Percentiles rank a stretch among this genome's conserved stretches.
Conservation (phyloP, 2,113 vertebrate genomes). For the Epinephelus cyanopodus region DNA sequence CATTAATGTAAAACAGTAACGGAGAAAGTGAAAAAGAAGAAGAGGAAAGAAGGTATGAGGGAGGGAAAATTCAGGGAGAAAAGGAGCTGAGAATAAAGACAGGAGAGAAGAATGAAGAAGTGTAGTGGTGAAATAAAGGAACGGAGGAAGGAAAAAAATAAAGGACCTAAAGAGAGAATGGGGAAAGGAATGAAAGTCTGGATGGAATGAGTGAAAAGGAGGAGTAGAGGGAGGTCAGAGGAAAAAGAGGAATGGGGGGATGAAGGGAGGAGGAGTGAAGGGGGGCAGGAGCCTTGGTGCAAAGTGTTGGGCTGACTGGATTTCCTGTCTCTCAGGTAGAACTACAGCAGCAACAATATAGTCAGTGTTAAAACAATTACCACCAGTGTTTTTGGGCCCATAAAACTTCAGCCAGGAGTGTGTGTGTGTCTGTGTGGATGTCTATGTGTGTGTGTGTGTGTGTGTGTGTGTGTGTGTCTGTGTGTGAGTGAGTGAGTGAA, state of each 20-base stretch:
- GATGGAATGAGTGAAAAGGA: background rate
- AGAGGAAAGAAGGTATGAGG: no score
- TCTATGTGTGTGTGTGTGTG: background rate
- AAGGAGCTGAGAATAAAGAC: no score
- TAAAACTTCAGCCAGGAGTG: conserved; percentile 10
- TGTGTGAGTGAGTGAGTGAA: background rate
- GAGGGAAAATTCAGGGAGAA: no score
- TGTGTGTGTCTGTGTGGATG: background rate
- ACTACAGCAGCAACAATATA: conserved; percentile 33
- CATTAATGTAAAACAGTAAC: no score
- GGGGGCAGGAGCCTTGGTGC: conserved; percentile 20
- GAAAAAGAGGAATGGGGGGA: background rate
- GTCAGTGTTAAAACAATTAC: conserved; percentile 55
- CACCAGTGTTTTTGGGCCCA: conserved; percentile 2
- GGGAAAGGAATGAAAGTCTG: background rate
- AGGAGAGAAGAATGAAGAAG: no score
- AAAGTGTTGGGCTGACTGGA: conserved; percentile 29
- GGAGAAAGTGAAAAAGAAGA: no score
- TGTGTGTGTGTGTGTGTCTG: background rate
- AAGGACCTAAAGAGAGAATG: background rate
- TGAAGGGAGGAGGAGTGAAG: background rate
- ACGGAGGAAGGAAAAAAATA: background rate
- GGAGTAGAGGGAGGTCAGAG: background rate
- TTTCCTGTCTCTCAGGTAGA: conserved; percentile 48
- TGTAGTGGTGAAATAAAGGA: no score